phyloP scores from a whole-genome alignment of 2,888 invertebrate genomes.

The Mythimna vitellina region DNA sequence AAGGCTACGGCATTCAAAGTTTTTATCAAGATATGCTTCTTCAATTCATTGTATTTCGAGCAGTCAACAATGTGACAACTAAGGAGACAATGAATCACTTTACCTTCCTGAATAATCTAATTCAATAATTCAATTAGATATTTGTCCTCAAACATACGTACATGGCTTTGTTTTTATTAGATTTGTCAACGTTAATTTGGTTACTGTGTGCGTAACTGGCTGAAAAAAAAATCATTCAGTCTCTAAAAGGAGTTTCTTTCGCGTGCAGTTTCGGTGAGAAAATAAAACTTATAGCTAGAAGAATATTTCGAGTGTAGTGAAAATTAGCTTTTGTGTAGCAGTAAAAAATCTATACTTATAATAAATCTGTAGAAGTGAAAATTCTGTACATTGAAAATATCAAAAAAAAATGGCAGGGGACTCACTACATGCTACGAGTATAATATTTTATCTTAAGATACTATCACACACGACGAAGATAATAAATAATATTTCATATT shows the following conservation, averaged over 20 bases:
- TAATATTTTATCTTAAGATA: no score
- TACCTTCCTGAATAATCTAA: conserved; percentile 17
- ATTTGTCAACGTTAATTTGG: conserved; percentile 22
- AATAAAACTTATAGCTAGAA: no score
- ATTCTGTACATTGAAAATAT: no score
- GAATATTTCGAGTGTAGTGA: neutral
- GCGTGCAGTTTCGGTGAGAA: neutral
- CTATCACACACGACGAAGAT: no score
- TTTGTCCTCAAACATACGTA: conserved; percentile 14
- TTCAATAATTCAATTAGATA: conserved; percentile 42
- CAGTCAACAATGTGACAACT: neutral
- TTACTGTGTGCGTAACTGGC: neutral
- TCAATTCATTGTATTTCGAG: conserved; percentile 12
- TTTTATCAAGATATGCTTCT: conserved; percentile 32
- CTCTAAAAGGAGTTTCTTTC: neutral
- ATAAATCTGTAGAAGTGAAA: no score
- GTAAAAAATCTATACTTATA: no score
- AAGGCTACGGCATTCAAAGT: conserved; percentile 21
- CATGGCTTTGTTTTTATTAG: conserved; percentile 34
- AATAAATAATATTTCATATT: no score
- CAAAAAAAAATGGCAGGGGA: no score
- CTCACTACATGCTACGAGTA: no score
- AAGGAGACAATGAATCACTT: conserved; percentile 3
- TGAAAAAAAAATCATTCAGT: neutral
- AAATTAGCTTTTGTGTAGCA: neutral